A percentile compares a stretch with the other conserved stretches of the same genome.
Conservation (phyloP, 2,888 invertebrate genomes). For the Peribatodes rhomboidaria region DNA sequence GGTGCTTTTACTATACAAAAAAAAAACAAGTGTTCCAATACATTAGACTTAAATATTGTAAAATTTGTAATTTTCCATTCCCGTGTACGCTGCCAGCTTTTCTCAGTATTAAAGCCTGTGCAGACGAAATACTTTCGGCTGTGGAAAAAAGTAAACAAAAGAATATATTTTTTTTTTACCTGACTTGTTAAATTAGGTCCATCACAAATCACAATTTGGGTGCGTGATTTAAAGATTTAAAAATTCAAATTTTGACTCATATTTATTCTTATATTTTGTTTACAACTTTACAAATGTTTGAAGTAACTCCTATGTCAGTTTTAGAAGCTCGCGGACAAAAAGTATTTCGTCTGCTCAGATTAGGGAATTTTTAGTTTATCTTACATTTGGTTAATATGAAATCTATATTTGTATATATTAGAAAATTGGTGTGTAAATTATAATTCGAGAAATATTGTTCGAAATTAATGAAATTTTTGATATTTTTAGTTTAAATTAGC, state of each 20-base stretch:
- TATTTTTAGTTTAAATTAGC: conserved; percentile 48
- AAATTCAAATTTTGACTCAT: no score
- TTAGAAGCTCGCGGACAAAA: neutral
- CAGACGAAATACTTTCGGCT: neutral
- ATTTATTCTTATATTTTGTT: no score
- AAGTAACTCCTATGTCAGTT: neutral
- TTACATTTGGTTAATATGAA: conserved; percentile 21
- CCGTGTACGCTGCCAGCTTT: conserved; percentile 34
- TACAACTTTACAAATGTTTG: no score
- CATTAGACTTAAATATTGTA: conserved; percentile 2
- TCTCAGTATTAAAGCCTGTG: conserved; percentile 42
- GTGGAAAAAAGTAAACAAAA: neutral
- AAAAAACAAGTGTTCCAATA: conserved; percentile 13
- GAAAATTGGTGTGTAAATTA: conserved; percentile 36
- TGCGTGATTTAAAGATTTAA: no score
- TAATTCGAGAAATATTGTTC: conserved; percentile 18
- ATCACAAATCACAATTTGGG: no score
- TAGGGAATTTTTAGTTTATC: conserved; percentile 10
- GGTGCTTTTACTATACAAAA: conserved; percentile 23
- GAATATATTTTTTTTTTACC: neutral
- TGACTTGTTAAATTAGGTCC: no score
- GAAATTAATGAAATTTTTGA: conserved; percentile 42
- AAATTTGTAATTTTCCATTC: conserved; percentile 27
- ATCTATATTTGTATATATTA: conserved; percentile 44
- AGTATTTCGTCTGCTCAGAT: conserved; percentile 7